These are phyloP conservation scores for Danio albolineatus DNA, from an alignment of 2,797 vertebrate genomes.

Conservation along the genomic window DNA sequence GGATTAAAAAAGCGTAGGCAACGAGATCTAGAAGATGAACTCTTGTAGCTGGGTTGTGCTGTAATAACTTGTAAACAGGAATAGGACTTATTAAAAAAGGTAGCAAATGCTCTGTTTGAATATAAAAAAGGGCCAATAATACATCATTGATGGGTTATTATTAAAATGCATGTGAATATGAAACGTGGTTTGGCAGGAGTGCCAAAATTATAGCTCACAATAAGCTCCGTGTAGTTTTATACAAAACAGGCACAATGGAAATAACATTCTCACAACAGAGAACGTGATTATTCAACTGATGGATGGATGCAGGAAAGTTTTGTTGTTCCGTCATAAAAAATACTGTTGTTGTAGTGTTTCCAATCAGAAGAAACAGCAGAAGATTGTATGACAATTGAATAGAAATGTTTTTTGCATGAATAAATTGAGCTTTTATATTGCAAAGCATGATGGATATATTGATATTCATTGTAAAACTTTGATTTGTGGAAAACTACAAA, in stretches of 20 bases:
- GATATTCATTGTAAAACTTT: background rate
- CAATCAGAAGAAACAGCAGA: background rate
- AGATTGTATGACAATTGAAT: no score
- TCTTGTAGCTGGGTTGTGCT: background rate
- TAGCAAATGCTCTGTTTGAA: background rate
- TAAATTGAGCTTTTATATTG: no score
- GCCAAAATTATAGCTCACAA: background rate
- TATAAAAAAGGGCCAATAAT: background rate
- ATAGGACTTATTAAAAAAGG: background rate
- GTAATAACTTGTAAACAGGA: constrained; percentile 5
- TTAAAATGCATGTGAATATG: background rate
- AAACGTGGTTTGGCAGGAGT: background rate
- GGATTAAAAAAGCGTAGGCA: background rate
- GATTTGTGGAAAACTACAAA: background rate
- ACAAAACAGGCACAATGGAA: background rate
- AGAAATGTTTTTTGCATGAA: no score
- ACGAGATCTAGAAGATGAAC: background rate
- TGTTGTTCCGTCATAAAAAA: background rate
- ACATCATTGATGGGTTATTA: background rate
- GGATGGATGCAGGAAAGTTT: background rate
- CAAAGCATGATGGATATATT: background rate
- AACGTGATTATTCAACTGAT: no score
- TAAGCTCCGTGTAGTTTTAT: background rate
- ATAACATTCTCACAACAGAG: background rate
- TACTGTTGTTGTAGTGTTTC: background rate